A percentile compares a stretch with the other conserved stretches of the same genome.
Conservation (phyloP, 2,797 vertebrate genomes). For the Phalanger gymnotis region DNA sequence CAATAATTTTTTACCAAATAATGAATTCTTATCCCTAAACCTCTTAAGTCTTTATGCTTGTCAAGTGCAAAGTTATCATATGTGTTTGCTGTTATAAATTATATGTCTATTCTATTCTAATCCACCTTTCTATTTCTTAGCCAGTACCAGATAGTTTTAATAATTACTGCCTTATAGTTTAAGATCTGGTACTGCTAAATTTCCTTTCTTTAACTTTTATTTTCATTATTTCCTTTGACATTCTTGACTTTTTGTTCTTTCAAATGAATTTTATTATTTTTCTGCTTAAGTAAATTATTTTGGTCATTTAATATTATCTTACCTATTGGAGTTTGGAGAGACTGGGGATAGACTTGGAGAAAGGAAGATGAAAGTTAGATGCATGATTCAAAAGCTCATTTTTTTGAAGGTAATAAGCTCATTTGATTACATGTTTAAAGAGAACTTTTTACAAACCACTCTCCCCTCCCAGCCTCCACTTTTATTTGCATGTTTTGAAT, state of each 20-base stretch:
- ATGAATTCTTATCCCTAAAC: background rate
- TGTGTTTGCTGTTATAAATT: background rate
- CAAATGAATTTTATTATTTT: background rate
- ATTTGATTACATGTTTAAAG: slow-evolving; percentile 82
- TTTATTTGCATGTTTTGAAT: slow-evolving; percentile 88
- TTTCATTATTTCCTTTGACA: background rate
- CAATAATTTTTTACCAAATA: background rate
- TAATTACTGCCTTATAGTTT: background rate
- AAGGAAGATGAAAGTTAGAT: slow-evolving; percentile 80
- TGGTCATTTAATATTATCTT: background rate
- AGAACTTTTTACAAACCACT: slow-evolving; percentile 78
- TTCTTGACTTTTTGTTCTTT: background rate
- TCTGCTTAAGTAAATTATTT: background rate
- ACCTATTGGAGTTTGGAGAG: background rate
- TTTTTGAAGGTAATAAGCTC: slow-evolving; percentile 77
- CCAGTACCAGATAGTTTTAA: background rate
- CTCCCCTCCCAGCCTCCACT: slow-evolving; percentile 79
- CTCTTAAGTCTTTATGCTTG: background rate
- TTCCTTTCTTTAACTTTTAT: background rate
- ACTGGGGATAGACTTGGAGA: background rate
- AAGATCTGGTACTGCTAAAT: background rate
- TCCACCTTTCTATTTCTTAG: background rate
- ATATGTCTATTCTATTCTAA: background rate
- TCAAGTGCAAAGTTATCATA: background rate
- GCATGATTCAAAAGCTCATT: slow-evolving; percentile 76